Percentiles rank a stretch among this genome's conserved stretches.
These are phyloP conservation scores for Grammomys surdaster DNA, from an alignment of 2,113 vertebrate genomes.

Conservation along the genomic window DNA sequence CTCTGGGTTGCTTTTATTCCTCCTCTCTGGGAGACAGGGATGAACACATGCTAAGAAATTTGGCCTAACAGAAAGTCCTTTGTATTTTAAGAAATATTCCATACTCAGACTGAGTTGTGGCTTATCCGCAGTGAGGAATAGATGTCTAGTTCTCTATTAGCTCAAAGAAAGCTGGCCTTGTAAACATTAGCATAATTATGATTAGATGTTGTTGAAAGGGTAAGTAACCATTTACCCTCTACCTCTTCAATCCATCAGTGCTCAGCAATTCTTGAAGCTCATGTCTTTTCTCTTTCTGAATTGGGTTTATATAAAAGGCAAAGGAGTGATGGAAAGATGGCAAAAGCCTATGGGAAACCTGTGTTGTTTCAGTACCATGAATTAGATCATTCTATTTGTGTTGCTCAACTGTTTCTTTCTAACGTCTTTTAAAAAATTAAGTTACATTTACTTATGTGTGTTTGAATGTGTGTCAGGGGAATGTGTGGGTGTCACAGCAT, in stretches of 20 bases:
- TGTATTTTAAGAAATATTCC: slow-evolving; percentile 46
- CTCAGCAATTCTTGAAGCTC: not conserved
- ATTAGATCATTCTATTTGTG: not conserved
- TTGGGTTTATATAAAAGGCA: slow-evolving; percentile 4
- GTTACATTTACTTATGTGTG: not conserved
- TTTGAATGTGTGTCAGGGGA: too few species aligned
- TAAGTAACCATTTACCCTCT: not conserved
- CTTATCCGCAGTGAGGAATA: not conserved
- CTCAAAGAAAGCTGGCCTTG: slow-evolving; percentile 17
- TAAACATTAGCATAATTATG: not conserved
- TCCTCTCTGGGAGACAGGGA: slow-evolving; percentile 60
- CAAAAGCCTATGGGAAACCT: not conserved
- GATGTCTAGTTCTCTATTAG: not conserved
- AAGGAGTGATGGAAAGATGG: not conserved
- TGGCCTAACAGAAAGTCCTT: slow-evolving; percentile 18
- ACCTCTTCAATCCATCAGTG: not conserved
- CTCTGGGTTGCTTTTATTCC: slow-evolving; percentile 53
- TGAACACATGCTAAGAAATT: slow-evolving; percentile 42
- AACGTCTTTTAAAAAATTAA: not conserved
- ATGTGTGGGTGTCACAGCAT: not conserved
- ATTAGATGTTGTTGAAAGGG: not conserved
- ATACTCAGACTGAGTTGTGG: not conserved
- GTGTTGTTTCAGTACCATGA: not conserved
- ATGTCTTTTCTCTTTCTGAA: slow-evolving; percentile 8
- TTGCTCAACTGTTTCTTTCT: not conserved